Base-by-base conservation (phyloP, 2,113 vertebrate genomes). In the crab-eating macaque (Macaca fascicularis) region DNA sequence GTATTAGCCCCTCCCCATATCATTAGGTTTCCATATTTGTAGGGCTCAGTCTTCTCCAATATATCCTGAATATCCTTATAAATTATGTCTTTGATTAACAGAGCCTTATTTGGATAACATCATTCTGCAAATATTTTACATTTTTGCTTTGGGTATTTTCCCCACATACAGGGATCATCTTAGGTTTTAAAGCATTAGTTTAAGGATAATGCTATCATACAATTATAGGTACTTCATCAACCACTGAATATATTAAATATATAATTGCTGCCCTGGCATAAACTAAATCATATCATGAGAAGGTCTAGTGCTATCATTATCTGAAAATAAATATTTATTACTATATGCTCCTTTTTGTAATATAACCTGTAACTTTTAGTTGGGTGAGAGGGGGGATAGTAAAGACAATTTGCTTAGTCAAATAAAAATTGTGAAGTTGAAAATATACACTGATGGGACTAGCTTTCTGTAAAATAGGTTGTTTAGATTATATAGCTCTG, bases 321-420 rank as follows among this genome's bases (percentile, higher is more conserved):
- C 61, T 93, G 80, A 91, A 94, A 95, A 84, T 72, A 69, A 93
- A 59, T 89, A 35, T 86, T 59, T 83, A 79, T 61, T 87, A 20
- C 8, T 35, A 1, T 55, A 38, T 69, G 10, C 1, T 74, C n/a
- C 55, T 52, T 57, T 40, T 17, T 75, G 10, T 80, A 64, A 64
- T 64, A 50, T 43, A 82, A 84, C 16, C 3, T 38, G 4, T 70
- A 83, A 82, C 25, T 85, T 64, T 92, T 17, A 75, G 0, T 93
- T 85, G 38, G 35, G 1, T 84, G 17, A 30, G 7, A 1, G 59
- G 64, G 9, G 13, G 5, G 1, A 90, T 87, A 35, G n/a, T 70
- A 10, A 74, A 88, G 48, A 64, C 45, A 69, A 91, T 97, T 91
- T 97, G 70, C 40, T 78, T 80, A 64, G 1, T 79, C 22, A 70